Evolutionary conservation across 2,888 invertebrate species (phyloP).

Genomic region (Nemotelus nigrinus): DNA sequence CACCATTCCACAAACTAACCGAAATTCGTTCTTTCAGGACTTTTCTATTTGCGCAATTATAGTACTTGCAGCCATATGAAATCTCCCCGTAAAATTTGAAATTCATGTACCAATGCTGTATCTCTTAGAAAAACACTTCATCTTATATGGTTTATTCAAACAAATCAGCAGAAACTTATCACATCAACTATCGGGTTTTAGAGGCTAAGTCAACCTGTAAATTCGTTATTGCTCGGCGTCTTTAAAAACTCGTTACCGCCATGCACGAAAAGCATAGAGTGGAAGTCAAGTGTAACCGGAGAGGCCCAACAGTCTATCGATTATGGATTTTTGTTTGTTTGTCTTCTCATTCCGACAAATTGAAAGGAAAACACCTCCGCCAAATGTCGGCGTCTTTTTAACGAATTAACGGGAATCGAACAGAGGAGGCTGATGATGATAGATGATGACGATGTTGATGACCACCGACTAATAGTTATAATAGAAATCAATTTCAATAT

Average conservation of each 20-base stretch:
- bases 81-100: too few relatives aligned
- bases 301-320: conserved; percentile 38
- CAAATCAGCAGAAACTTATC: conserved; percentile 16
- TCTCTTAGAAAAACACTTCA: background rate
- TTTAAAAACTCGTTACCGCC: conserved; percentile 47
- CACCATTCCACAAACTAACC: too few relatives aligned
- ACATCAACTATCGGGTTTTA: conserved; percentile 36
- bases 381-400: conserved; percentile 47
- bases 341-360: conserved; percentile 51
- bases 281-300: conserved; percentile 48
- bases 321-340: conserved; percentile 46
- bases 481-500: conserved; percentile 25
- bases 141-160: conserved; percentile 1
- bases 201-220: conserved; percentile 50
- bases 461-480: background rate
- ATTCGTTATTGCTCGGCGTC: conserved; percentile 48
- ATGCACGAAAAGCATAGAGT: conserved; percentile 42
- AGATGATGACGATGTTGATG: background rate
- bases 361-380: conserved; percentile 50
- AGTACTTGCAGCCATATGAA: too few relatives aligned
- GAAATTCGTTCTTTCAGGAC: too few relatives aligned
- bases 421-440: background rate
- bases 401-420: conserved; percentile 15
- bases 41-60: too few relatives aligned
- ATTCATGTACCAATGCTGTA: too few relatives aligned